Evolutionary conservation across 1,140 invertebrate genomes (phyloP), one percentile per base, ranked within the genome.

Genomic region (Sycophaga agraensis): DNA sequence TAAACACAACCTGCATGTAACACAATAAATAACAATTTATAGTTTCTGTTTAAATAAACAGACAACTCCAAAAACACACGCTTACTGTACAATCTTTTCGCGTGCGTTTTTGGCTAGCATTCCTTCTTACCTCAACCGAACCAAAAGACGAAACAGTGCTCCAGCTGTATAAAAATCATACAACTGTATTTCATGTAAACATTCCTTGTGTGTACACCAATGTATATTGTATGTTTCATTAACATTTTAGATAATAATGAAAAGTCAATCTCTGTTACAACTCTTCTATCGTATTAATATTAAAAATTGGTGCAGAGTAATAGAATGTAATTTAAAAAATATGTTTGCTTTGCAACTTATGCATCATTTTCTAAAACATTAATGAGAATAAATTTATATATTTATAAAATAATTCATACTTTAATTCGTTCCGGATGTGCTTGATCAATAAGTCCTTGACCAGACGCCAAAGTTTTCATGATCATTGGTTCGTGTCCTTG

Each of bases 401-500:
- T n/a, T n/a, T n/a, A n/a, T n/a, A n/a, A n/a, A n/a, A 9, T 53
- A 59, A 22, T 16, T 45, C 42, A 64, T 68, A 93, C 90, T 82
- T 89, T 87, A 57, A 87, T 82, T 21, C 79, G 84, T 74, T 93
- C 89, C 0, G 91, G 91, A 81, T 95, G 91, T 43, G 85, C 81
- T 69, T 89, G 85, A 37, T 87, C 82, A 22, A 91, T 84, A 2
- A 96, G 79, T 2, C 82, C 71, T 62, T 89, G 82, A 0, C 93
- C 93, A 9, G 86, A 86, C 40, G 84, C 83, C n/a, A 96, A 70
- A 19, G 89, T 89, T 67, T 92, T 89, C 54, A 91, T 89, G 57
- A 97, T 93, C 77, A 90, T 87, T 12, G 89, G 88, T 70, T 89
- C 84, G 76, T 96, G 89, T 0, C 91, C 92, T 11, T 81, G 77